Conservation (phyloP, 2,888 invertebrate species). For the Amorpha juglandis region DNA sequence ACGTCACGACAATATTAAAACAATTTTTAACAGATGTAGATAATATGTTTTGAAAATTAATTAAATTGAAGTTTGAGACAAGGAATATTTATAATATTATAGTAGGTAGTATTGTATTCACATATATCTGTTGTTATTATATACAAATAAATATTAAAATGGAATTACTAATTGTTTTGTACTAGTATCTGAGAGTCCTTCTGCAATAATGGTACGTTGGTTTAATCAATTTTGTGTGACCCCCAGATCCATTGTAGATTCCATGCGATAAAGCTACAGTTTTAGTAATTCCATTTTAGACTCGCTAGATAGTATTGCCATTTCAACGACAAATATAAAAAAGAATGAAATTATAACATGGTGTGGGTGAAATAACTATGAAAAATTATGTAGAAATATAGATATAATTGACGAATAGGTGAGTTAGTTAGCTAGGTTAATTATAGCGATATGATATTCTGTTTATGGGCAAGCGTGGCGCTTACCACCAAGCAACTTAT, state of each 20-base stretch:
- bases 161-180: slow-evolving; percentile 72
- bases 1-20: background rate
- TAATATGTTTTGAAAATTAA: background rate
- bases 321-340: background rate
- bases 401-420: too few relatives aligned
- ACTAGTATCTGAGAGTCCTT: slow-evolving; percentile 31
- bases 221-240: slow-evolving; percentile 50
- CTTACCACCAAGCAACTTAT: too few relatives aligned
- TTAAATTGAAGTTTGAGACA: background rate
- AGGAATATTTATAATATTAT: slow-evolving; percentile 8
- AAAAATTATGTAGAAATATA: background rate
- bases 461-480: too few relatives aligned
- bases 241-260: slow-evolving; percentile 51
- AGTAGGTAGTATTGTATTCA: background rate
- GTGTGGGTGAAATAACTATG: background rate
- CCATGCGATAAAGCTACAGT: slow-evolving; percentile 36
- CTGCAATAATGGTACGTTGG: slow-evolving; percentile 50
- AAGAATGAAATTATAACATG: background rate
- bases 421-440: too few relatives aligned
- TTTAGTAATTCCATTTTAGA: slow-evolving; percentile 75
- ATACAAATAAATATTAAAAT: slow-evolving; percentile 52
- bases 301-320: slow-evolving; percentile 29
- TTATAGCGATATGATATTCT: too few relatives aligned
- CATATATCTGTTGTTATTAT: slow-evolving; percentile 14
- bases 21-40: too few relatives aligned